Conservation (phyloP, 2,113 vertebrate species). For the Pseudolaguvia tuberculata region DNA sequence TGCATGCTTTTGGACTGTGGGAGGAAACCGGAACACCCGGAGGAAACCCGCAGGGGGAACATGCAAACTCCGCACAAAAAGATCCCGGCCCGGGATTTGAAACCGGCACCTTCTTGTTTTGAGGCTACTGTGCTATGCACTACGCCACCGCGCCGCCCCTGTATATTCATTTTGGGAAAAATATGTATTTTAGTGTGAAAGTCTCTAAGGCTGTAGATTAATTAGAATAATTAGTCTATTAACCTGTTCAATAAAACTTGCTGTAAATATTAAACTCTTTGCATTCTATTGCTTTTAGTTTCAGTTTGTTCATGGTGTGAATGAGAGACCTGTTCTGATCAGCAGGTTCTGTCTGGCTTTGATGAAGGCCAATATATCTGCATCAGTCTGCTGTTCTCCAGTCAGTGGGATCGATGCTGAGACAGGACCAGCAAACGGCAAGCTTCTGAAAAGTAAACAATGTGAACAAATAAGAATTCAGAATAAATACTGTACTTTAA, state of each 20-base stretch:
- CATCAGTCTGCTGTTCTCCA: constrained; percentile 81
- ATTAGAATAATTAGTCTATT: too few species aligned
- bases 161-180: neutral
- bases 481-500: neutral
- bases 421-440: constrained; percentile 52
- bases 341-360: constrained; percentile 82
- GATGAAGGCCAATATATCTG: constrained; percentile 87
- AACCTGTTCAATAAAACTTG: neutral
- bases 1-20: too few species aligned
- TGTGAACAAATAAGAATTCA: neutral
- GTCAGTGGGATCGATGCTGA: constrained; percentile 76
- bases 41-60: too few species aligned
- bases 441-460: constrained; percentile 63
- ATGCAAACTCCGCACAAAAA: too few species aligned
- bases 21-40: too few species aligned
- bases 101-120: too few species aligned
- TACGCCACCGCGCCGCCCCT: too few species aligned
- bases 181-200: neutral
- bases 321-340: constrained; percentile 72
- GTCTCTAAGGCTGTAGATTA: neutral
- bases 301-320: neutral
- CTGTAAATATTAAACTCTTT: constrained; percentile 13
- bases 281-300: neutral
- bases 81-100: too few species aligned
- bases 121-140: too few species aligned